Percentiles rank a stretch among this genome's conserved stretches.
These are phyloP conservation scores for Scaptodrosophila latifasciaeformis DNA, from an alignment of 2,888 invertebrate species.

Conservation along the genomic window DNA sequence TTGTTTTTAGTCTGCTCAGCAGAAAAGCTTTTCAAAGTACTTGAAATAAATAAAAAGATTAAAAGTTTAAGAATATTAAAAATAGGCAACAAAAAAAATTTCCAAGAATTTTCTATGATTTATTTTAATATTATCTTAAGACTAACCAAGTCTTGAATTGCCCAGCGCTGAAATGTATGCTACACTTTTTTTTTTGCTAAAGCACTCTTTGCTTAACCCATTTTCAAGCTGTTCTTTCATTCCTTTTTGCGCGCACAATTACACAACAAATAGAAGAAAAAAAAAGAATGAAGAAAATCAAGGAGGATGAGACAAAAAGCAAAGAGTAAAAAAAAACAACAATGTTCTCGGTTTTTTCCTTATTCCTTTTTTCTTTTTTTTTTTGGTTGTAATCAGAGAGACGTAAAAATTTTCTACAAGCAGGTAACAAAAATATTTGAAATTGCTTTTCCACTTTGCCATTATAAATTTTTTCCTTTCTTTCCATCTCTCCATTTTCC, in stretches of 20 bases:
- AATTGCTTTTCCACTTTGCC: conserved; percentile 59
- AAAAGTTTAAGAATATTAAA: too few species aligned
- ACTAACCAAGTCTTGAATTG: too few species aligned
- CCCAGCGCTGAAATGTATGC: too few species aligned
- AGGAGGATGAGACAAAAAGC: conserved; percentile 7
- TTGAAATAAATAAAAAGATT: too few species aligned
- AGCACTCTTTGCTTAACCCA: conserved; percentile 3
- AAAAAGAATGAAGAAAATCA: too few species aligned
- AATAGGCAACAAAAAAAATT: too few species aligned
- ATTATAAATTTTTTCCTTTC: conserved; percentile 45
- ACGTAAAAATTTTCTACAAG: conserved; percentile 62
- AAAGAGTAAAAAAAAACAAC: neutral
- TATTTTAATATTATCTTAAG: too few species aligned
- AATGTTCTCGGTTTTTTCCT: neutral
- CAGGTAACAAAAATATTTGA: conserved; percentile 67
- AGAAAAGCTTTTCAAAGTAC: too few species aligned
- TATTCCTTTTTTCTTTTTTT: too few species aligned
- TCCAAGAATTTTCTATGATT: too few species aligned
- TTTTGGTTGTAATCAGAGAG: conserved; percentile 61
- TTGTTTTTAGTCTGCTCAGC: too few species aligned
- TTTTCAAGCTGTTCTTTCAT: neutral
- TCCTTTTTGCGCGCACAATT: conserved; percentile 56
- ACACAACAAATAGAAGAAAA: conserved; percentile 64
- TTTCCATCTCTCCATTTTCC: conserved; percentile 10
- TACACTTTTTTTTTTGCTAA: too few species aligned